Evolutionary conservation across 2,888 invertebrate species (phyloP), one percentile per base, ranked within the genome.

Genomic region (Drosophila multiciliata): DNA sequence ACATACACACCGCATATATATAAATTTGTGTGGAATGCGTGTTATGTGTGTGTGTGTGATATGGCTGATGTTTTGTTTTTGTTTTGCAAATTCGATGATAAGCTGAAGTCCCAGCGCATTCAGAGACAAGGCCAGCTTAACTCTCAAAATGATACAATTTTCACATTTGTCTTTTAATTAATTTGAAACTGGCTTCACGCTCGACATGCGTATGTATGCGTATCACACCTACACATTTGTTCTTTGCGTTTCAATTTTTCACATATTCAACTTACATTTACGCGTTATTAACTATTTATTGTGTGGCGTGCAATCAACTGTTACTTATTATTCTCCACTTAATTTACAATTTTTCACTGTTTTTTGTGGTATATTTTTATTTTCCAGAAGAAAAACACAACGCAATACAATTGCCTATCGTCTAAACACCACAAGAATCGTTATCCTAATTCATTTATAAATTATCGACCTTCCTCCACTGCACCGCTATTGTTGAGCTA

Each of bases 401-500:
- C 78, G 78, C 78, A 78, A 78, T 78, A 78, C 55, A 78, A 78
- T 78, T 70, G 78, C 26, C 52, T 59, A 78, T 78, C 78, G 78
- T 50, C 67, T 52, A 48, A 71, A 65, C 62, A 63, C 66, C 29
- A 63, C 42, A 33, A n/a, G 11, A 55, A 70, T 78, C 59, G 52
- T 9, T 15, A 35, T 70, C 59, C 62, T 8, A 4, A 49, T 40
- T 35, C 23, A 50, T 17, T 33, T 33, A n/a, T 20, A 32, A 40
- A 4, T 17, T 45, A 74, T 78, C 66, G 70, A 7, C n/a, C 12
- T 6, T 7, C 70, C 58, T 36, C 63, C 53, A 61, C 23, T 17
- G 26, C 12, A 15, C 20, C 7, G 35, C 7, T 6, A 4, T 4
- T 42, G 32, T 33, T 48, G 36, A 17, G 20, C 17, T 15, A 61